Evolutionary conservation across 2,113 vertebrate genomes (phyloP).

Genomic region (Aldabrachelys gigantea): DNA sequence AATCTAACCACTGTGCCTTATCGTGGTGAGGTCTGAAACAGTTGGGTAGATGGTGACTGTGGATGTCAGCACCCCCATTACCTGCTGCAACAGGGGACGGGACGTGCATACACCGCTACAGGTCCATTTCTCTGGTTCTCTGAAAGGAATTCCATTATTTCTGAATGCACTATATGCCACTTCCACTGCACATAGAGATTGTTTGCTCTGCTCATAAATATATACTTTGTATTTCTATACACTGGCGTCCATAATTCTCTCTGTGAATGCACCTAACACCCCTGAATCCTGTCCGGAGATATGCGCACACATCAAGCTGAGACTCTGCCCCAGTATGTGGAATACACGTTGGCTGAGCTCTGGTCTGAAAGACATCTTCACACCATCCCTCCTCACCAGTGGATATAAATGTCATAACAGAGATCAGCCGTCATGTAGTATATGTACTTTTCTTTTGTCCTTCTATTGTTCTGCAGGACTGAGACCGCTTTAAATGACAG

Average conservation of each 20-base stretch:
- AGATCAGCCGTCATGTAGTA: background rate
- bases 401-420: background rate
- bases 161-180: background rate
- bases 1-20: no score
- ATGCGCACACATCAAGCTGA: background rate
- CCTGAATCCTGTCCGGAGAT: background rate
- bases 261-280: background rate
- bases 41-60: accelerated
- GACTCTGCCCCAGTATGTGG: background rate
- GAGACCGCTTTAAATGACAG: background rate
- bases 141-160: background rate
- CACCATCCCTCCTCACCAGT: background rate
- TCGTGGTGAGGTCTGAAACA: no score
- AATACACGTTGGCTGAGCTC: background rate
- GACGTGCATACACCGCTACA: no score
- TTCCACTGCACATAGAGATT: background rate
- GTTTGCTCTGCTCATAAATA: background rate
- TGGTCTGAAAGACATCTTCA: background rate
- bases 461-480: background rate
- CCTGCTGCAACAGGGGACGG: accelerated
- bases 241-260: background rate
- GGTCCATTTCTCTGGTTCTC: background rate
- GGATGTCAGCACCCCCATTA: background rate
- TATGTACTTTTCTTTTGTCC: background rate
- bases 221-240: background rate